Evolutionary conservation across 1,140 invertebrate genomes (phyloP).

Genomic region (Lordiphosa clarofinis): DNA sequence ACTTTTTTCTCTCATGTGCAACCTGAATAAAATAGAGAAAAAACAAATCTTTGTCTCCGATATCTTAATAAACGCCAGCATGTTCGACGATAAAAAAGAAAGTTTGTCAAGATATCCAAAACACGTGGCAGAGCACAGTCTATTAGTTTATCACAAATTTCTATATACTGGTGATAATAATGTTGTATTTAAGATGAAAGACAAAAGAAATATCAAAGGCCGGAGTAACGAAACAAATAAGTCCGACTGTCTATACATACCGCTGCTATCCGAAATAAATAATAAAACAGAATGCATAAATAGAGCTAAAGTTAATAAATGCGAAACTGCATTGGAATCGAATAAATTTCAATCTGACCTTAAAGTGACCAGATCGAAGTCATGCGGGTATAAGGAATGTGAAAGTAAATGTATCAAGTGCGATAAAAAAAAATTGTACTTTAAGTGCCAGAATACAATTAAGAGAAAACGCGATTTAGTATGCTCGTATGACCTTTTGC

Average conservation of each 20-base stretch:
- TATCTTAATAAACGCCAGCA: constrained; percentile 53
- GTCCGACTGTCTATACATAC: constrained; percentile 33
- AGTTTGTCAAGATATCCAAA: constrained; percentile 31
- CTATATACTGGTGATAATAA: constrained; percentile 4
- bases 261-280: constrained; percentile 20
- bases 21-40: constrained; percentile 55
- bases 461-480: constrained; percentile 27
- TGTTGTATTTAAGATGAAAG: constrained; percentile 15
- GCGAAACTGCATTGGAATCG: constrained; percentile 12
- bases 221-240: not conserved
- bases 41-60: constrained; percentile 61
- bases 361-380: constrained; percentile 15
- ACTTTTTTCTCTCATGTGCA: constrained; percentile 61
- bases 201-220: constrained; percentile 1
- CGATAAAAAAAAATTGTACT: constrained; percentile 43
- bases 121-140: constrained; percentile 30
- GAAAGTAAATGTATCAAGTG: constrained; percentile 33
- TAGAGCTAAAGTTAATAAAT: constrained; percentile 9
- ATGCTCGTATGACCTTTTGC: constrained; percentile 33
- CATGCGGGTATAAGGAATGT: not conserved
- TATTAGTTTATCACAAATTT: constrained; percentile 41
- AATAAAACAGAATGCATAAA: constrained; percentile 28
- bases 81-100: constrained; percentile 49
- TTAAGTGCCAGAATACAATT: constrained; percentile 29
- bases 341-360: constrained; percentile 6